Evolutionary conservation across 2,888 invertebrate genomes (phyloP).

Genomic region (Trissoscelio sp.): DNA sequence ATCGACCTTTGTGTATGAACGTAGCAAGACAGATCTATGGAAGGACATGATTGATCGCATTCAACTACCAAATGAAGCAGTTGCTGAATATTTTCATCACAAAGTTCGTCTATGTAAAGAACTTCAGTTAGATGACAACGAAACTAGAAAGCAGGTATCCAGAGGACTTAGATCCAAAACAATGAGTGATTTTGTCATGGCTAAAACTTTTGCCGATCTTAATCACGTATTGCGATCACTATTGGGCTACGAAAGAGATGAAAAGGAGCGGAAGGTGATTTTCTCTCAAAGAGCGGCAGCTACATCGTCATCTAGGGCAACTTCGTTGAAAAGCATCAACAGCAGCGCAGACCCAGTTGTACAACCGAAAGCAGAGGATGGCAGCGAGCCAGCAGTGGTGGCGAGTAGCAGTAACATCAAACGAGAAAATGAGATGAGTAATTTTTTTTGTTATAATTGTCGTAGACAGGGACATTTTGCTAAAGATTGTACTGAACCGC

Average conservation of each 20-base stretch:
- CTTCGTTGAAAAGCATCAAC: too few species aligned
- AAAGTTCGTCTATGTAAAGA: slow-evolving; percentile 15
- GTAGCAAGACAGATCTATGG: slow-evolving; percentile 1
- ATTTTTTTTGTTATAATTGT: slow-evolving; percentile 3
- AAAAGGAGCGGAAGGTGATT: background rate
- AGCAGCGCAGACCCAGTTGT: too few species aligned
- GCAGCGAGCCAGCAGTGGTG: too few species aligned
- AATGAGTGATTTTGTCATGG: slow-evolving; percentile 9
- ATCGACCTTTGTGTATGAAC: slow-evolving; percentile 4
- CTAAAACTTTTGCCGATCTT: slow-evolving; percentile 27
- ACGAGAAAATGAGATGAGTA: slow-evolving; percentile 2
- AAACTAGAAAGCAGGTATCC: background rate
- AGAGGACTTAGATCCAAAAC: background rate
- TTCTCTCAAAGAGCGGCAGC: too few species aligned
- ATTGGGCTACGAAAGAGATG: slow-evolving; percentile 3
- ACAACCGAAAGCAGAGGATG: too few species aligned
- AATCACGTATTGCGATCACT: slow-evolving; percentile 26
- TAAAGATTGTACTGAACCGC: background rate
- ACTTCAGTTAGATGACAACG: background rate
- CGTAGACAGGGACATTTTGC: background rate
- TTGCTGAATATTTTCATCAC: slow-evolving; percentile 29
- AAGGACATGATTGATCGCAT: slow-evolving; percentile 24
- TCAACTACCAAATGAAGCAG: slow-evolving; percentile 12
- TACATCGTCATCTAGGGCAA: too few species aligned
- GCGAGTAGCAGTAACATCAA: background rate